Evolutionary conservation across 2,797 vertebrate species (phyloP), one percentile per base, ranked within the genome.

Genomic region (Babyrousa celebensis): DNA sequence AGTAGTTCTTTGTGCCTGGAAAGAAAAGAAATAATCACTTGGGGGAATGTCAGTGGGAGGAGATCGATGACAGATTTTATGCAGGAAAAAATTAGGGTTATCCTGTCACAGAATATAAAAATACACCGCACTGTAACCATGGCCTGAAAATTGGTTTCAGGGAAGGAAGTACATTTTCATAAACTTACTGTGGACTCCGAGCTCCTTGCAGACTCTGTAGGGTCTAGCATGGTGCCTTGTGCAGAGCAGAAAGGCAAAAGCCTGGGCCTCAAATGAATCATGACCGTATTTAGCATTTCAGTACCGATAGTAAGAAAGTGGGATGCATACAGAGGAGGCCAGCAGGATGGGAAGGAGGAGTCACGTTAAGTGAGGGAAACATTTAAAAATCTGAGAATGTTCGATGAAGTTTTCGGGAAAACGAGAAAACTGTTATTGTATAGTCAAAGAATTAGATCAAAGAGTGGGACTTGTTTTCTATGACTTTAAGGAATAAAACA

Each of bases 61-160:
- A 85, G 70, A 90, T 78, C 72, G 91, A 89, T 89, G 74, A 89
- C 25, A 86, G 15, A 91, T 88, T 89, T 85, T 75, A 20, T 48
- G 7, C 71, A 85, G 56, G 29, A 93, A 95, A 96, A 85, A 79
- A 86, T 29, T 68, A 78, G 27, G 15, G 14, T 93, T 86, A 63
- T 95, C 95, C 29, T 92, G 18, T 92, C 25, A 85, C 48, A 77
- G 27, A 85, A 40, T 80, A 21, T 86, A 85, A 86, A 32, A 89
- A 63, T 92, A 32, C 48, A 21, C 14, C 48, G 14, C 14, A 12
- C 5, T 36, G 16, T 97, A 70, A 95, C 27, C 86, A 54, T 85
- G 29, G 43, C 20, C 70, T 91, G 20, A 58, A 91, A 97, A 96
- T 91, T 94, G 72, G 89, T 95, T 95, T 96, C 63, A 54, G 20